These are phyloP conservation scores for Liparis tanakae DNA, from an alignment of 2,797 vertebrate genomes.

Conservation along the genomic window DNA sequence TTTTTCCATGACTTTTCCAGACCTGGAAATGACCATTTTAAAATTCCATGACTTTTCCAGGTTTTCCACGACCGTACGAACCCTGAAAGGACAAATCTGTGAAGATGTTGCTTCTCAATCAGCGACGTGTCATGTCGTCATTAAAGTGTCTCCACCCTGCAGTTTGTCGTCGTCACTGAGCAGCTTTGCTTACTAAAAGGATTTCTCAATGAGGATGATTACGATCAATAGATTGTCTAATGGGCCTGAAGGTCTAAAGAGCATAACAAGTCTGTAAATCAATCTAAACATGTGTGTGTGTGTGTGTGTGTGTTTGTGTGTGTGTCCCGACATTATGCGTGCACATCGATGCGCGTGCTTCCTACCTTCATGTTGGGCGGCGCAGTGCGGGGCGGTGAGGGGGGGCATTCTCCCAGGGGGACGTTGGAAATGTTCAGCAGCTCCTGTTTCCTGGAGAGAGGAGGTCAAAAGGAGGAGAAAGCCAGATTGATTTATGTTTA, in stretches of 20 bases:
- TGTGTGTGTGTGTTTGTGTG: background rate
- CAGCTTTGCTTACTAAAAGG: conserved; percentile 16
- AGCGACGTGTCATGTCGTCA: background rate
- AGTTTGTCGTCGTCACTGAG: conserved; percentile 21
- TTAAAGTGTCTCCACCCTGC: conserved; percentile 1
- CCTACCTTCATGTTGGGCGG: conserved; percentile 95
- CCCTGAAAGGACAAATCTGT: too few species aligned
- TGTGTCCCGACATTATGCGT: background rate
- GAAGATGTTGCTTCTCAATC: background rate
- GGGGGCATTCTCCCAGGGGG: conserved; percentile 88
- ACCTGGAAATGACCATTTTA: too few species aligned
- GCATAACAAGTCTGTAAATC: conserved; percentile 32
- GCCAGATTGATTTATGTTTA: conserved; percentile 4
- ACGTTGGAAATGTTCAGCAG: conserved; percentile 89
- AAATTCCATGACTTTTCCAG: too few species aligned
- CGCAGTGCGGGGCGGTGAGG: conserved; percentile 92
- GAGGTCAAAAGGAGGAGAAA: conserved; percentile 9
- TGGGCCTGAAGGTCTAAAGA: conserved; percentile 14
- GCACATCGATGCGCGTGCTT: conserved; percentile 1
- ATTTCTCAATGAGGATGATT: conserved; percentile 31
- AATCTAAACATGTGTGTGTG: conserved; percentile 16
- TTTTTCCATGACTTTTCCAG: too few species aligned
- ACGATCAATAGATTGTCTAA: conserved; percentile 39
- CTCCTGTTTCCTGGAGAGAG: conserved; percentile 92
- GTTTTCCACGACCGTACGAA: too few species aligned